Evolutionary conservation across 2,113 vertebrate species (phyloP).

Genomic region (Nerophis lumbriciformis): DNA sequence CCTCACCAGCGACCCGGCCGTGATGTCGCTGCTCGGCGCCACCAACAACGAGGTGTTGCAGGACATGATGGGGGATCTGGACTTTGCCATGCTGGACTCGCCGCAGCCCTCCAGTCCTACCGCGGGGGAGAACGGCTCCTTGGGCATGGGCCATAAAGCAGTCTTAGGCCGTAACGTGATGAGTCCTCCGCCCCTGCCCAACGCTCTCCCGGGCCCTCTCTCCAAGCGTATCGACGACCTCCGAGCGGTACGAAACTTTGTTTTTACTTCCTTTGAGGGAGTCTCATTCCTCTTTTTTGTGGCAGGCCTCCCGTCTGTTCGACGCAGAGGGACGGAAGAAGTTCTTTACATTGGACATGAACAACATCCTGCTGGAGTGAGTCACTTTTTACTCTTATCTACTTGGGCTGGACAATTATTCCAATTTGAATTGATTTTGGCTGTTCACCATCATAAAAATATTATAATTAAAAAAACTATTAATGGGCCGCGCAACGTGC

Average conservation of each 20-base stretch:
- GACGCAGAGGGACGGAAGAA: slow-evolving; percentile 98
- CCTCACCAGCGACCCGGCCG: slow-evolving; percentile 76
- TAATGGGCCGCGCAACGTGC: too few species aligned
- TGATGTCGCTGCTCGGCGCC: slow-evolving; percentile 89
- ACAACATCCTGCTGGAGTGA: slow-evolving; percentile 99
- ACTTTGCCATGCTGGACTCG: slow-evolving; percentile 90
- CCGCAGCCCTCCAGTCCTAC: slow-evolving; percentile 81
- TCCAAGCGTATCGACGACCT: slow-evolving; percentile 93
- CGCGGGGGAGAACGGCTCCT: slow-evolving; percentile 83
- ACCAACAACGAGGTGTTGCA: slow-evolving; percentile 90
- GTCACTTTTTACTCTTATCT: slow-evolving; percentile 45
- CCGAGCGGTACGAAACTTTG: slow-evolving; percentile 74
- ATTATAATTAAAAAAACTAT: too few species aligned
- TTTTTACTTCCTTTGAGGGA: background rate
- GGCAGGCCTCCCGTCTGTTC: slow-evolving; percentile 91
- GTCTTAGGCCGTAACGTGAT: slow-evolving; percentile 33
- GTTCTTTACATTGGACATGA: slow-evolving; percentile 98
- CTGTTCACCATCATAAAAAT: too few species aligned
- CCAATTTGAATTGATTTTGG: too few species aligned
- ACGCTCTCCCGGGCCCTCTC: slow-evolving; percentile 81
- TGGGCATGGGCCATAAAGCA: slow-evolving; percentile 44
- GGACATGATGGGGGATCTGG: slow-evolving; percentile 91
- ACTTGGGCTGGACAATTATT: too few species aligned
- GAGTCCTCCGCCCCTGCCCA: slow-evolving; percentile 79
- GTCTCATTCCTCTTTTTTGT: background rate